These are phyloP conservation scores for Pyralis farinalis DNA, from an alignment of 2,888 invertebrate genomes.

Conservation along the genomic window DNA sequence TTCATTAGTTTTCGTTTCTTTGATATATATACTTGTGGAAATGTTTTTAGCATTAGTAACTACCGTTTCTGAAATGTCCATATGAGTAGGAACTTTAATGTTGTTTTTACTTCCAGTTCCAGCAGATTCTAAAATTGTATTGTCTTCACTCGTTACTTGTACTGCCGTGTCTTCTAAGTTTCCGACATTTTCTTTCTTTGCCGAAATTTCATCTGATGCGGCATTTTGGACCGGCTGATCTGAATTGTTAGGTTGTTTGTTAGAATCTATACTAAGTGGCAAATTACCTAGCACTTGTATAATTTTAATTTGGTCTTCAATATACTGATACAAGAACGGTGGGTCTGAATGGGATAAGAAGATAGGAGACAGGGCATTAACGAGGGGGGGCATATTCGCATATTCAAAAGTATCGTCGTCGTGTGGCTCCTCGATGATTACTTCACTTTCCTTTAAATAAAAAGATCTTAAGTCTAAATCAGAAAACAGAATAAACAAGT, in stretches of 20 bases:
- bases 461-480: conserved; percentile 70
- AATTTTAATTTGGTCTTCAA: conserved; percentile 68
- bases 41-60: conserved; percentile 4
- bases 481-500: conserved; percentile 36
- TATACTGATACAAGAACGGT: conserved; percentile 68
- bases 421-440: conserved; percentile 74
- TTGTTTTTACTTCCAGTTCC: conserved; percentile 15
- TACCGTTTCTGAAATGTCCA: conserved; percentile 10
- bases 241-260: conserved; percentile 42
- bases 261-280: conserved; percentile 46
- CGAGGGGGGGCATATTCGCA: conserved; percentile 70
- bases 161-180: conserved; percentile 13
- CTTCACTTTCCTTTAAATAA: conserved; percentile 79
- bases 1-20: conserved; percentile 20
- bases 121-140: conserved; percentile 14
- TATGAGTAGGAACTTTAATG: conserved; percentile 3
- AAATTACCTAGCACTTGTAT: conserved; percentile 66
- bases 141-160: conserved; percentile 10
- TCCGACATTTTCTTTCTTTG: conserved; percentile 12
- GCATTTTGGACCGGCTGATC: conserved; percentile 46
- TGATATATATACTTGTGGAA: conserved; percentile 1
- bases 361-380: conserved; percentile 54
- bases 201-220: conserved; percentile 24
- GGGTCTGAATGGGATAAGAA: conserved; percentile 67
- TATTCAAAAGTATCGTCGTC: conserved; percentile 70